phyloP scores from a whole-genome alignment of 2,888 invertebrate genomes.

The Dasysyrphus tricinctus region DNA sequence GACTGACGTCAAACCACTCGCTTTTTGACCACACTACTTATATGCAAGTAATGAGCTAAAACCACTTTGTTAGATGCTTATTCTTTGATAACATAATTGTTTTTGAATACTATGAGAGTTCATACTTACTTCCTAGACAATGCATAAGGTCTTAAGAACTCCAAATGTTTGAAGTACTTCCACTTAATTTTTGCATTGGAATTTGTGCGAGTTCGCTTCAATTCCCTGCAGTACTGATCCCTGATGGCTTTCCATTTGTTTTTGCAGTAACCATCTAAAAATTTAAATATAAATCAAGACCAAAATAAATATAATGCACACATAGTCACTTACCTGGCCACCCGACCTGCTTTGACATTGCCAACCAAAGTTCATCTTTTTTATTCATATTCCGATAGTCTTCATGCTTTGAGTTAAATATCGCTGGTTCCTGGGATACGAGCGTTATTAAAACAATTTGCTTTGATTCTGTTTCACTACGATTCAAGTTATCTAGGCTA shows the following conservation, averaged over 20 bases:
- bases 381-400: slow-evolving; percentile 80
- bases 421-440: slow-evolving; percentile 80
- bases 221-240: slow-evolving; percentile 82
- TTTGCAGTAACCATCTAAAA: slow-evolving; percentile 78
- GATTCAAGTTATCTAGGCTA: background rate
- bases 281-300: too few relatives aligned
- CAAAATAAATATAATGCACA: slow-evolving; percentile 15
- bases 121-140: slow-evolving; percentile 80
- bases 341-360: slow-evolving; percentile 79
- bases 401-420: slow-evolving; percentile 81
- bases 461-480: slow-evolving; percentile 71
- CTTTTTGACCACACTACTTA: too few relatives aligned
- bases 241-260: slow-evolving; percentile 82
- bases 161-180: slow-evolving; percentile 81
- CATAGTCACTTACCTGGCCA: slow-evolving; percentile 78
- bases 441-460: slow-evolving; percentile 80
- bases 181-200: slow-evolving; percentile 80
- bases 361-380: slow-evolving; percentile 80
- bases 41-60: too few relatives aligned
- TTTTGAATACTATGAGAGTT: background rate
- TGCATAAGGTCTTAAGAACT: slow-evolving; percentile 81
- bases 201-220: slow-evolving; percentile 80
- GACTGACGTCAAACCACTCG: too few relatives aligned
- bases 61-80: background rate
- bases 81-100: background rate